phyloP scores from a whole-genome alignment of 2,797 vertebrate genomes.

The Sandelia bainsii region DNA sequence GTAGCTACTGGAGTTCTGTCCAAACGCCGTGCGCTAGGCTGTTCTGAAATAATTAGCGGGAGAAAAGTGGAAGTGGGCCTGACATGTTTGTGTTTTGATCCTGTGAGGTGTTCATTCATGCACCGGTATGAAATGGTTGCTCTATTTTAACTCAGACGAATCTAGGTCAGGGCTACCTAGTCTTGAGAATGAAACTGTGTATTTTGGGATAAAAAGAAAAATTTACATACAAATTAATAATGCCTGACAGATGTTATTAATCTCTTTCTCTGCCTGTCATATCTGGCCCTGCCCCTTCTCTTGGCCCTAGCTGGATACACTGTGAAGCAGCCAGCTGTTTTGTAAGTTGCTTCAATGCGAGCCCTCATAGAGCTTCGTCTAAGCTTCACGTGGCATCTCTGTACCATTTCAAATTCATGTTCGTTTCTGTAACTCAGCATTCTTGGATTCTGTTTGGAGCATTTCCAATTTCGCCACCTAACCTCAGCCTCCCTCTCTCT shows the following conservation, averaged over 20 bases:
- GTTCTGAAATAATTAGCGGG: constrained; percentile 34
- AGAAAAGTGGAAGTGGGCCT: constrained; percentile 8
- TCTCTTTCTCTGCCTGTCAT: constrained; percentile 18
- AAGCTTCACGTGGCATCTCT: constrained; percentile 50
- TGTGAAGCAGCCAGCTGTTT: constrained; percentile 39
- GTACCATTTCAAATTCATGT: constrained; percentile 47
- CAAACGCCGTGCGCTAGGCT: constrained; percentile 23
- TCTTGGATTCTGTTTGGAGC: constrained; percentile 57
- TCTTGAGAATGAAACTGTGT: constrained; percentile 15
- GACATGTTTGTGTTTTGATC: constrained; percentile 29
- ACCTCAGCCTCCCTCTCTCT: constrained; percentile 59
- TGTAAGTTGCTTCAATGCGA: constrained; percentile 22
- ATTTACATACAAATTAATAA: background rate
- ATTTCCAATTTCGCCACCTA: constrained; percentile 65
- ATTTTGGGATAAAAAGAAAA: constrained; percentile 4
- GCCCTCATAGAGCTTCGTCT: constrained; percentile 38
- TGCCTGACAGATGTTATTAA: constrained; percentile 27
- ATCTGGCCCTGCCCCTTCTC: constrained; percentile 13
- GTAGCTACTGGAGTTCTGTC: constrained; percentile 34
- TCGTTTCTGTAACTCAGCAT: constrained; percentile 47
- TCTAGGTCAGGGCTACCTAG: constrained; percentile 31
- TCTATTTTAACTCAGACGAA: constrained; percentile 12
- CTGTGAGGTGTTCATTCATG: constrained; percentile 2
- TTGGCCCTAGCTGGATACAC: constrained; percentile 10
- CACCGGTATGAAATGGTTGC: constrained; percentile 3